Base-by-base conservation (phyloP, 2,888 invertebrate species). In the Tipula lateralis region DNA sequence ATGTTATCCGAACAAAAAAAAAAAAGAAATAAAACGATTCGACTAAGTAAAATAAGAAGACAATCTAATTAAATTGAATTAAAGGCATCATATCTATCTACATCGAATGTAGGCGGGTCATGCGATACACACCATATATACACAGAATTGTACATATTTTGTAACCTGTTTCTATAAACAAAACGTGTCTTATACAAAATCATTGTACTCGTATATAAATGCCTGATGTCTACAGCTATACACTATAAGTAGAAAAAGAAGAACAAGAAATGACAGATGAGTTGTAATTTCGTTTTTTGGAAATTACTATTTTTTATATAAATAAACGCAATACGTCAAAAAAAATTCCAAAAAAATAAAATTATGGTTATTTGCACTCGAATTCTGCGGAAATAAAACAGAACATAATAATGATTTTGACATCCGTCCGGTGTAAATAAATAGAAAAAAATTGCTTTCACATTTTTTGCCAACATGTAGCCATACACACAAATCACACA, bases 381-480 rank as follows among this genome's bases (percentile, higher is more conserved):
- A 66, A 66, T 66, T 24, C 66, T 1, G 24, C 24, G 66, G 66
- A 66, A 66, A 66, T 66, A 24, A 24, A 66, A 66, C 66, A 24
- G 66, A 66, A 50, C 50, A 50, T 50, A 66, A 50, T 50, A 66
- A 66, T 66, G 24, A 24, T 66, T 66, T 66, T 66, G 66, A 66
- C 66, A 66, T 66, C 66, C 66, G 66, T 66, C 66, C 66, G 19
- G 66, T 24, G 9, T 66, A 66, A 66, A 66, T 24, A 66, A 66
- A 16, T 50, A 44, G n/a, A 44, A 44, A n/a, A n/a, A n/a, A n/a
- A 13, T 39, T 39, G 39, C 19, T 19, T 19, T 19, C 19, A 50
- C 50, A 50, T 50, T 50, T 1, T 50, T 19, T 50, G 50, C 50
- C 50, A n/a, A n/a, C n/a, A n/a, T n/a, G 50, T 50, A 19, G 6